phyloP scores from a whole-genome alignment of 2,888 invertebrate species.

The Ectemnius cavifrons region DNA sequence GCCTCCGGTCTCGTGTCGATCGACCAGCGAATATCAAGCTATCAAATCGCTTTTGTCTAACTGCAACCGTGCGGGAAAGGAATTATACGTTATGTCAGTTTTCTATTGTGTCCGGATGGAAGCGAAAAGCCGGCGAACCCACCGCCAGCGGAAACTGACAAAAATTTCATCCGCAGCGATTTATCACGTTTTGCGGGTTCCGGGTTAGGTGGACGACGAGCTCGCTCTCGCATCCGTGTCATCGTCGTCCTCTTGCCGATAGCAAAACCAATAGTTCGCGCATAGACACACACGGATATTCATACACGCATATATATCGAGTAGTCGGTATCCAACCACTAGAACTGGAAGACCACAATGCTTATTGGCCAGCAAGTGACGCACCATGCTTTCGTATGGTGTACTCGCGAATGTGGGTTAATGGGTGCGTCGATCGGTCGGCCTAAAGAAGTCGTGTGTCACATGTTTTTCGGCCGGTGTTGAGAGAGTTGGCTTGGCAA shows the following conservation, averaged over 20 bases:
- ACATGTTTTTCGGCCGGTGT: constrained; percentile 39
- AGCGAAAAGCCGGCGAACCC: constrained; percentile 1
- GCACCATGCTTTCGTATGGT: constrained; percentile 48
- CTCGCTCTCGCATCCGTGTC: background rate
- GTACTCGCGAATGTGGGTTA: constrained; percentile 58
- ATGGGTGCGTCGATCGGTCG: constrained; percentile 49
- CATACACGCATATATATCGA: background rate
- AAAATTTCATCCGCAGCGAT: constrained; percentile 7
- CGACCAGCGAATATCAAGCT: background rate
- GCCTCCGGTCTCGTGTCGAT: too few species aligned
- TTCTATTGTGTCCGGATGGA: background rate
- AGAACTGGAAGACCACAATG: background rate
- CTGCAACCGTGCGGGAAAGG: constrained; percentile 2
- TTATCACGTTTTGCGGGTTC: background rate
- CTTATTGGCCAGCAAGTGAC: constrained; percentile 30
- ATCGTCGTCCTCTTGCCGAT: background rate
- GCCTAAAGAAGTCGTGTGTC: constrained; percentile 16
- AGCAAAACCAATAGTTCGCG: background rate
- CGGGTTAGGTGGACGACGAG: background rate
- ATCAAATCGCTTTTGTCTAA: constrained; percentile 9
- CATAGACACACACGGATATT: background rate
- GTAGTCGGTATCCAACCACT: constrained; percentile 35
- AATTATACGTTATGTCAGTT: constrained; percentile 7
- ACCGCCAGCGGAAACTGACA: background rate
- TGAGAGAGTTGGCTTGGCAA: constrained; percentile 4